Conservation (phyloP, 2,797 vertebrate genomes). For the Phylloscopus collybita region DNA sequence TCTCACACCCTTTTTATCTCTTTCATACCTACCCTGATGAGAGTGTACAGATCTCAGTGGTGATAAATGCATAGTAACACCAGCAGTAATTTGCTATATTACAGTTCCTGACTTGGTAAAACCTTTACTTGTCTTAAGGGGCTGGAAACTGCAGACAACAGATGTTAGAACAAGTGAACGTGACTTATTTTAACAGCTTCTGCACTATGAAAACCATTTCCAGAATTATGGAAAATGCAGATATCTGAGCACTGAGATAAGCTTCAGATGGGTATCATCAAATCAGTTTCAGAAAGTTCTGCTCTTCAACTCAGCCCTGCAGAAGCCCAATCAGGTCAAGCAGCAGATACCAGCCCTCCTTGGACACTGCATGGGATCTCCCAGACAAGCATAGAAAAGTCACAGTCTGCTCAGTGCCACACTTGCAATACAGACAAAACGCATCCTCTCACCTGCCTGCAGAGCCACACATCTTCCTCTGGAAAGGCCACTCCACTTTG, state of each 20-base stretch:
- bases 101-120: not conserved
- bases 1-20: not conserved
- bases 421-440: not conserved
- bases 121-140: not conserved
- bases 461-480: not conserved
- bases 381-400: accelerated
- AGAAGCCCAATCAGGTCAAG: not conserved
- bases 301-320: not conserved
- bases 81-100: not conserved
- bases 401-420: not conserved
- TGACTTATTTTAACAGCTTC: not conserved
- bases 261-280: not conserved
- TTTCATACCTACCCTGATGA: not conserved
- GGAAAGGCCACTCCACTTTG: not conserved
- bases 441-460: accelerated
- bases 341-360: not conserved
- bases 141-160: not conserved
- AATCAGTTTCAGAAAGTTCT: not conserved
- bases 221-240: not conserved
- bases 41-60: not conserved
- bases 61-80: not conserved
- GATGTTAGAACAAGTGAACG: not conserved
- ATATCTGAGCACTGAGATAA: not conserved
- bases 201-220: not conserved
- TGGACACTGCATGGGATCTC: not conserved